Evolutionary conservation across 2,797 vertebrate species (phyloP).

Genomic region (Amazona finschi): DNA sequence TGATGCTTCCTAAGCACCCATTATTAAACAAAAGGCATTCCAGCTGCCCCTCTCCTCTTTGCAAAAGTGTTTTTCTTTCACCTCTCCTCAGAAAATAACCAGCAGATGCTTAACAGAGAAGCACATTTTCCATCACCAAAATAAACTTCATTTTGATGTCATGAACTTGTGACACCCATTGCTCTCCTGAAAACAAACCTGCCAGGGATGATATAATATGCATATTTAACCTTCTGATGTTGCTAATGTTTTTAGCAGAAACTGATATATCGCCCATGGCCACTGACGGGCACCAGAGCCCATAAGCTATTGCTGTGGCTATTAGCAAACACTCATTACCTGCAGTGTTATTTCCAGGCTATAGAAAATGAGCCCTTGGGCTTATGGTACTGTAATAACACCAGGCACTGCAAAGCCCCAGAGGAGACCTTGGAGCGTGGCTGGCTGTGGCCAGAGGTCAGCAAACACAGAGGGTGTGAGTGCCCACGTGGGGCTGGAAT

Average conservation of each 20-base stretch:
- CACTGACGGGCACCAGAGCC: background rate
- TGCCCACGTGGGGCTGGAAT: background rate
- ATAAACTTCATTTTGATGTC: slow-evolving; percentile 46
- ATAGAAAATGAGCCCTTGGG: background rate
- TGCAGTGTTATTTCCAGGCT: background rate
- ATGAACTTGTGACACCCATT: slow-evolving; percentile 7
- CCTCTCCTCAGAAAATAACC: background rate
- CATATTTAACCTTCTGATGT: slow-evolving; percentile 45
- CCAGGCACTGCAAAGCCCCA: accelerated
- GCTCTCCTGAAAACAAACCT: slow-evolving; percentile 61
- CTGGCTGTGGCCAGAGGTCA: background rate
- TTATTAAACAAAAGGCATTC: background rate
- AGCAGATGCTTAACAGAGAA: background rate
- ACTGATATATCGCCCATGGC: background rate
- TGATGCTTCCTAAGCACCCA: background rate
- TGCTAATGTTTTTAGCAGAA: slow-evolving; percentile 28
- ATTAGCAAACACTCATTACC: background rate
- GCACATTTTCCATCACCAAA: slow-evolving; percentile 15
- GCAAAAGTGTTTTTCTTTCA: background rate
- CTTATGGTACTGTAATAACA: background rate
- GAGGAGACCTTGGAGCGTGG: accelerated
- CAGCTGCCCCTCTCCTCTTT: background rate
- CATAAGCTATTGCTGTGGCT: background rate
- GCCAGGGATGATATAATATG: slow-evolving; percentile 44
- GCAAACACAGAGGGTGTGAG: accelerated